Base-by-base conservation (phyloP, 2,888 invertebrate species). In the Drosophila subsilvestris region DNA sequence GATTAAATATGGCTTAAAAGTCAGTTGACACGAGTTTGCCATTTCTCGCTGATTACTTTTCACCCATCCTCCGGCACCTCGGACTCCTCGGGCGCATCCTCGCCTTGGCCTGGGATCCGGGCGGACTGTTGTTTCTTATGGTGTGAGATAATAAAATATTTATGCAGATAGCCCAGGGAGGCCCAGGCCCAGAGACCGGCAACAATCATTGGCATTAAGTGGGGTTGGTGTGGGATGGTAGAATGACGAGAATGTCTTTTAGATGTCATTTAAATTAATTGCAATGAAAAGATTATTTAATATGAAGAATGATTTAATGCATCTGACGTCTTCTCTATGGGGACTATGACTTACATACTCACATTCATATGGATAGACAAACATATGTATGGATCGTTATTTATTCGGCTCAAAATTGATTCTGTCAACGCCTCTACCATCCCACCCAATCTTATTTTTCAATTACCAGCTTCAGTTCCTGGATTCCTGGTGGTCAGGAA, bases 1-100 rank as follows among this genome's bases (percentile, higher is more conserved):
- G 86, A 83, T 83, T 83, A 84, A 83, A 83, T 86, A 80, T 86
- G 86, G 82, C 86, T 83, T 83, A 83, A 83, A 83, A 83, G 86
- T 83, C 86, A 86, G 86, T 83, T 83, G 86, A 86, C 82, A 86
- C 80, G 82, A 83, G 83, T 83, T 80, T 77, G 84, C 84, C 84
- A 86, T 83, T 83, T 86, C 80, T 80, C 78, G 76, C 63, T 76
- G 65, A 50, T 47, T 59, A 43, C 54, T 45, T 44, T 50, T 61
- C 54, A 45, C 42, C 43, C 63, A 53, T 44, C 32, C 54, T 43
- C 54, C 49, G 22, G 29, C n/a, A 12, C 43, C 12, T 5, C 7
- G 37, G 7, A 37, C 37, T 14, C 14, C 37, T 37, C 37, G 14
- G 6, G 7, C 37, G 14, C 37, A 37, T 37, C 32, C 32, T 55